Percentiles rank a stretch among this genome's conserved stretches.
These are phyloP conservation scores for Trachymyrmex cornetzi DNA, from an alignment of 1,140 invertebrate species.

Conservation along the genomic window DNA sequence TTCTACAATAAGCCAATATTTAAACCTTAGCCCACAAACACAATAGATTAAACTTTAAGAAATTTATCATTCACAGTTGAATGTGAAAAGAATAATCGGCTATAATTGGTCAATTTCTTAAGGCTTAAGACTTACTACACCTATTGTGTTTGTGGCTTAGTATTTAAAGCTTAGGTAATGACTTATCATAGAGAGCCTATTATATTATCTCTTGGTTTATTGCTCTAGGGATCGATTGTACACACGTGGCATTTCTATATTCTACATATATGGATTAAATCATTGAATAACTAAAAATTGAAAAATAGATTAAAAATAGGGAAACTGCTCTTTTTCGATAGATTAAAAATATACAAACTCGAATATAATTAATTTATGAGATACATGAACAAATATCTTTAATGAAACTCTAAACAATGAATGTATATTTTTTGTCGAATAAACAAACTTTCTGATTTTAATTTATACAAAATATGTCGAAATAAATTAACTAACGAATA, in stretches of 20 bases:
- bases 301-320: background rate
- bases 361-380: conserved; percentile 6
- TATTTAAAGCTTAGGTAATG: too few relatives aligned
- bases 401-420: background rate
- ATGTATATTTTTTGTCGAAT: background rate
- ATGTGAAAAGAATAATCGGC: too few relatives aligned
- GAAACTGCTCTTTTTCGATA: background rate
- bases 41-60: too few relatives aligned
- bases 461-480: background rate
- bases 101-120: too few relatives aligned
- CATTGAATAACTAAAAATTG: background rate
- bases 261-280: background rate
- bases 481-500: conserved; percentile 16
- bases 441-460: background rate
- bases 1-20: too few relatives aligned
- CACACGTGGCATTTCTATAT: background rate
- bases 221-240: background rate
- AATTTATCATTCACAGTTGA: too few relatives aligned
- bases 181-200: too few relatives aligned
- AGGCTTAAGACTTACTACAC: too few relatives aligned
- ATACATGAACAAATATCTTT: conserved; percentile 6
- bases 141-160: too few relatives aligned
- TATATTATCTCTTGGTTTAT: background rate
- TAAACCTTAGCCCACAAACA: too few relatives aligned
- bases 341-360: background rate